Conservation (phyloP, 2,797 vertebrate genomes). For the Xiphorhynchus erythropygius region DNA sequence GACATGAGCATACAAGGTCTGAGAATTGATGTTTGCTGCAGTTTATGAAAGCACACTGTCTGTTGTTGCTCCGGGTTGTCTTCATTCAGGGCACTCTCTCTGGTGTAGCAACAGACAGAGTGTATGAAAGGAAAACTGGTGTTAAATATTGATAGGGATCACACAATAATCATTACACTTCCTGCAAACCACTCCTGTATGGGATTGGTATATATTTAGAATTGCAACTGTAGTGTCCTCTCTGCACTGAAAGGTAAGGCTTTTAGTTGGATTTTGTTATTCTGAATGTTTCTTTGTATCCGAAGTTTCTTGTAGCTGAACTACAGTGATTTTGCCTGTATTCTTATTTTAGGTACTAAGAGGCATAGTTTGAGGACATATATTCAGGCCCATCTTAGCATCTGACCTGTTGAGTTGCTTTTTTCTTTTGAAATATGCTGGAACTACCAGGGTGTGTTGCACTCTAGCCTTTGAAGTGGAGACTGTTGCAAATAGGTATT, state of each 20-base stretch:
- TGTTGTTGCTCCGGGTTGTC: neutral
- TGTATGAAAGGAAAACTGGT: neutral
- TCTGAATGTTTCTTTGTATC: neutral
- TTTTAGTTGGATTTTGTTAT: neutral
- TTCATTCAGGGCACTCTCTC: neutral
- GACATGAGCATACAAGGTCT: neutral
- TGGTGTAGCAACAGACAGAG: neutral
- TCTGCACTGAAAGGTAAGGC: neutral
- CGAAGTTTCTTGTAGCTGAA: neutral
- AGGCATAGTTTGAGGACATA: neutral
- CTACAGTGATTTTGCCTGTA: neutral
- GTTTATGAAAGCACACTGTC: neutral
- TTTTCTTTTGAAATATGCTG: neutral
- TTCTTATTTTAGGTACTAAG: neutral
- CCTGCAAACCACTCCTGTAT: neutral
- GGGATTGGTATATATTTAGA: neutral
- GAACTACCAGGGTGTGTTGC: neutral
- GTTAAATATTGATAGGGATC: neutral
- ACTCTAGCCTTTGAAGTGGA: neutral
- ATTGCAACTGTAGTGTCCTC: neutral
- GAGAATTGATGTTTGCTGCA: neutral
- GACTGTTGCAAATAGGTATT: neutral
- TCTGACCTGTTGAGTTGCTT: neutral
- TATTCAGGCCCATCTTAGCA: neutral
- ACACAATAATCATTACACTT: neutral